These are phyloP conservation scores for Mythimna loreyi DNA, from an alignment of 2,888 invertebrate species.

Conservation along the genomic window DNA sequence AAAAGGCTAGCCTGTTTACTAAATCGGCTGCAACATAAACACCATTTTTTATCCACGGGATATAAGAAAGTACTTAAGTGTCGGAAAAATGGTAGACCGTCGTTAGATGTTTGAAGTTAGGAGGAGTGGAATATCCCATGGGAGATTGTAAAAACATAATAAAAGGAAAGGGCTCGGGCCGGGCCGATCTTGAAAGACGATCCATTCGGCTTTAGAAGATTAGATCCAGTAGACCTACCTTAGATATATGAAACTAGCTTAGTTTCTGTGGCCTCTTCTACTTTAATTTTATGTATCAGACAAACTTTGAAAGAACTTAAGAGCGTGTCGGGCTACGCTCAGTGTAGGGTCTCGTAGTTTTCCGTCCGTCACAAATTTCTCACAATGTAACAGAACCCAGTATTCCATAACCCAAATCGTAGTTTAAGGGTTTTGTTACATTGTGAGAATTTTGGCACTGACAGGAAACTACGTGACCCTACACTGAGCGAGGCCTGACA, in stretches of 20 bases:
- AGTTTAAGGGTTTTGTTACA: no score
- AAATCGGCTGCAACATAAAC: background rate
- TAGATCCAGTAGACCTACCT: background rate
- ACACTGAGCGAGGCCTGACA: no score
- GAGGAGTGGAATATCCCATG: constrained; percentile 34
- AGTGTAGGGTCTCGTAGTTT: no score
- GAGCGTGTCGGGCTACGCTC: no score
- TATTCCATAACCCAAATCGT: no score
- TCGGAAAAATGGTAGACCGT: constrained; percentile 46
- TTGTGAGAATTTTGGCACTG: no score
- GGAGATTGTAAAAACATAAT: constrained; percentile 36
- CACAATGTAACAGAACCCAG: no score
- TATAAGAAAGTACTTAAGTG: constrained; percentile 42
- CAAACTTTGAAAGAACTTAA: no score
- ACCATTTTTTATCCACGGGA: constrained; percentile 15
- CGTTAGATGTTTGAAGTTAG: constrained; percentile 42
- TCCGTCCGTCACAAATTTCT: no score
- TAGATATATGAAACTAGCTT: background rate
- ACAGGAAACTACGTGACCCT: no score
- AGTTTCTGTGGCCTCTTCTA: background rate
- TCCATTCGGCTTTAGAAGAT: constrained; percentile 16
- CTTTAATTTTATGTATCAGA: no score
- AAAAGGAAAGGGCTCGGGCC: background rate
- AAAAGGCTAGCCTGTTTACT: no score
- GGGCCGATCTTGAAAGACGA: constrained; percentile 28